phyloP scores from a whole-genome alignment of 1,140 invertebrate genomes.

The Tetragonula clypearis region DNA sequence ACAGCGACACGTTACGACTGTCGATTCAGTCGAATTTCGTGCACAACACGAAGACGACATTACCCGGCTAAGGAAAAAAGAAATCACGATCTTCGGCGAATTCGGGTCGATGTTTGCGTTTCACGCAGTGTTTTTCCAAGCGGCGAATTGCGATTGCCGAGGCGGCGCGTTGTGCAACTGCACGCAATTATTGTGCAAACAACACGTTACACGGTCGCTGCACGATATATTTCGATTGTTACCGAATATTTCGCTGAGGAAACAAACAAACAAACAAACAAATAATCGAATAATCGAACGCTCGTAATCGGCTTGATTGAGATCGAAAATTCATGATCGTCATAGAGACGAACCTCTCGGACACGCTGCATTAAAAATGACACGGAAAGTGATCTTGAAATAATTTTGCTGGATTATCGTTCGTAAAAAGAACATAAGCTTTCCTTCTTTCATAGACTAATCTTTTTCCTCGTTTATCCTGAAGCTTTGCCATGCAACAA shows the following conservation, averaged over 20 bases:
- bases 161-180: constrained; percentile 30
- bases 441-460: too few species aligned
- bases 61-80: not conserved
- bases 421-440: too few species aligned
- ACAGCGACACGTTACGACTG: not conserved
- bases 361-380: too few species aligned
- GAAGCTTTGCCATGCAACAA: too few species aligned
- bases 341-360: not conserved
- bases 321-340: not conserved
- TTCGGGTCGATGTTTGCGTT: constrained; percentile 17
- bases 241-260: constrained; percentile 34
- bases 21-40: not conserved
- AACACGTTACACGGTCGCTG: constrained; percentile 24
- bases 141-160: constrained; percentile 13
- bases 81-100: constrained; percentile 12
- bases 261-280: constrained; percentile 31
- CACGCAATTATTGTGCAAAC: constrained; percentile 38
- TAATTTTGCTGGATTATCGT: too few species aligned
- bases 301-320: not conserved
- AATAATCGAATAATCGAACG: not conserved
- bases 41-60: not conserved
- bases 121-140: constrained; percentile 32
- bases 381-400: too few species aligned
- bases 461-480: too few species aligned
- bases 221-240: constrained; percentile 23